Base-by-base conservation (phyloP, 1,140 invertebrate species). In the Phortica variegata region DNA sequence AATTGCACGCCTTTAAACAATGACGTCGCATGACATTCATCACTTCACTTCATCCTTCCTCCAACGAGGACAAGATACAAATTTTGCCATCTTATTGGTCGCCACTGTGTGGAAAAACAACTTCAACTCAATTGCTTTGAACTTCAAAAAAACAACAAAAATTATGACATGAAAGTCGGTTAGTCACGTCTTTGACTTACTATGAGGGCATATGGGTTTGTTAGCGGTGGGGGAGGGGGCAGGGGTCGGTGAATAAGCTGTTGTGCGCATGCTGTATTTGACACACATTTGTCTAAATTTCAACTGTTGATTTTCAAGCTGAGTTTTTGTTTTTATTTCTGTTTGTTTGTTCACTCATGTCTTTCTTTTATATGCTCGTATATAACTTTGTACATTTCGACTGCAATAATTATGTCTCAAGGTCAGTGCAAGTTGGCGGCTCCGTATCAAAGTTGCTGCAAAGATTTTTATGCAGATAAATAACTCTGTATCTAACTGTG, bases 151-250 rank as follows among this genome's bases (percentile, higher is more conserved):
- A 54, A 54, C 33, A 54, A 51, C 38, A 49, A 26, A 66, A 68
- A 65, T 68, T 68, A 68, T 68, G 63, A 68, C 63, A 68, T 68
- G 63, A 68, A 68, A 68, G 63, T 68, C 63, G 63, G 63, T 68
- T 68, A 68, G 63, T 68, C 63, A 68, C 63, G 63, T 68, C 61
- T 34, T 65, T 43, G 55, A 37, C 23, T 41, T 23, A 32, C 36
- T 40, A 32, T 31, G 42, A 29, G 40, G 23, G 45, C 46, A 10
- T 26, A 6, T 5, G 23, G 5, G 23, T 26, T 26, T 26, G 23
- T 26, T 26, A 5, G 23, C 23, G 5, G 10, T 26, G 5, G 23
- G 10, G 23, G 23, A 6, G 10, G 23, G 23, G 23, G 23, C 23
- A 6, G 23, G 10, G 23, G 23, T 26, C 23, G 23, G n/a, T n/a